Evolutionary conservation across 1,140 invertebrate species (phyloP), one percentile per base, ranked within the genome.

Genomic region (Heliothis virescens): DNA sequence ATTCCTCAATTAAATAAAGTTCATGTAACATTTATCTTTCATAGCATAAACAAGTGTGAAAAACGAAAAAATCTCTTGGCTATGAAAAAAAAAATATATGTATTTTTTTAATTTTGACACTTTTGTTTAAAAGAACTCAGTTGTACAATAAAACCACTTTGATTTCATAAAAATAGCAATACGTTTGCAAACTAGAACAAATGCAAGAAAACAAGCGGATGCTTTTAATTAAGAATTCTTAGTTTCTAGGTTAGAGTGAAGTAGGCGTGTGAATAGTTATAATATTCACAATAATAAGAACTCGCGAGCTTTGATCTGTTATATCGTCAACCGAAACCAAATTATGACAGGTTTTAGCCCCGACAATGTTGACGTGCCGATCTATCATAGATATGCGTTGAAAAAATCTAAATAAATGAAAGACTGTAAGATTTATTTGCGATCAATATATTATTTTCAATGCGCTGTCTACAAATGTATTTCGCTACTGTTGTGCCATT

Each of bases 211-310:
- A 55, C 21, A 55, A 55, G 26, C 69, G 69, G 47, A 57, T 41
- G 69, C 11, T 41, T 41, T 59, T 72, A 79, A 79, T 52, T 41
- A 52, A 52, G 34, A 41, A 21, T 57, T 72, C 34, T 29, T 57
- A 50, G 63, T 80, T 75, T 80, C 26, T 80, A 80, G 79, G 79
- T 80, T 80, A 80, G 52, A 55, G 55, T 67, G 41, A 9, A 5
- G 79, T 67, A 52, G 79, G 79, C 79, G 77, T 57, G 79, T 63
- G 67, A 9, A 67, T 0, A 71, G 48, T 26, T 53, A 81, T 74
- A 81, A 77, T 81, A 77, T 81, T 71, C 29, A 81, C 63, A 74
- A 81, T 81, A 81, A 79, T 81, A 81, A 59, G 59, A 63, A 11
- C 13, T 29, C 21, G 48, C 26, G 21, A 18, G 47, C 75, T 81